Evolutionary conservation across 2,113 vertebrate genomes (phyloP), one percentile per base, ranked within the genome.

Genomic region (Cygnus atratus): DNA sequence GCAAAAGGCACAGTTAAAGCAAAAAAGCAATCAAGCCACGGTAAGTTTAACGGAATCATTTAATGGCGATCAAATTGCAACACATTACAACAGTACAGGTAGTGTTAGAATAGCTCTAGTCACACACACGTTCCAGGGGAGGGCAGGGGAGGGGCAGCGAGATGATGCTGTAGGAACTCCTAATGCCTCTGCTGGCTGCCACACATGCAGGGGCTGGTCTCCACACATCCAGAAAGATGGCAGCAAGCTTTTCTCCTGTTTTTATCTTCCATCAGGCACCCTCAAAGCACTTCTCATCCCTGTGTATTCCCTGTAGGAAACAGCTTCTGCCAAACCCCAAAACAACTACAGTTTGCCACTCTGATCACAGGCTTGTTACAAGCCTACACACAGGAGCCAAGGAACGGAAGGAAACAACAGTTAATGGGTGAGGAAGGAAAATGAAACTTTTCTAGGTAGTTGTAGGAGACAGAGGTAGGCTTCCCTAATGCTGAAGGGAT

Each of bases 181-280:
- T 2, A 1, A 4, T 15, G 16, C 78, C 61, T 44, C 65, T 4
- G 2, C 13, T 15, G 1, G 0, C 50, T 3, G 10, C 5, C 31
- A 44, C 48, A 25, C 39, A 17, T 12, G 44, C 58, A 7, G 9
- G 41, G n/a, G 0, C 2, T 13, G 41, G 25, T 41, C 13, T 43
- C 71, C 33, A 8, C 1, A 25, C 50, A 52, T 26, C 50, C 50
- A 26, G 24, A 52, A 25, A 52, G 50, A 24, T 52, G 24, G 50
- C 50, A 25, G 50, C 50, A 52, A 52, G 50, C 24, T 52, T 26
- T 52, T 25, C 22, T 52, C 50, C 50, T 52, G 50, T 25, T 52
- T 52, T 52, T 52, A 52, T 52, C 50, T 52, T 52, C 50, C 50
- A 52, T 52, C 50, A 25, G 50, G 50, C 50, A 52, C 50, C 50